Conservation (phyloP, 2,797 vertebrate genomes). For the Lutjanus campechanus region DNA sequence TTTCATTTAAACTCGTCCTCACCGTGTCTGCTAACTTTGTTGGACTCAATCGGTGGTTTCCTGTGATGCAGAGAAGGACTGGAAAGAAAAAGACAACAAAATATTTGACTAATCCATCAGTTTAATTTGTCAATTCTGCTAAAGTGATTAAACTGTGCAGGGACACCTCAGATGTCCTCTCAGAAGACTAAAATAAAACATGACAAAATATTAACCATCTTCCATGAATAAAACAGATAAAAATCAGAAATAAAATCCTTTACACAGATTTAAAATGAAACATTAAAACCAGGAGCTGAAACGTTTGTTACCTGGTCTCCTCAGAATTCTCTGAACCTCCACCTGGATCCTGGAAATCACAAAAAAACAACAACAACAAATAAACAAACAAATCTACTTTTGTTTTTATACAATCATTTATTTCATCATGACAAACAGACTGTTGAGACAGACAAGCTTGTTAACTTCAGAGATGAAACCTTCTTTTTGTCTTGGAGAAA, state of each 20-base stretch:
- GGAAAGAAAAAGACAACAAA: not conserved
- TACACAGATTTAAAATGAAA: not conserved
- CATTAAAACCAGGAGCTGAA: not conserved
- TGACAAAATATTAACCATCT: not conserved
- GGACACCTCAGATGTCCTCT: too few species aligned
- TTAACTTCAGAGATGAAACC: too few species aligned
- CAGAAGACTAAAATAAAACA: too few species aligned
- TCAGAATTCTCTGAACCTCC: not conserved
- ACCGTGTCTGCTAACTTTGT: not conserved
- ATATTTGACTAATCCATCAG: too few species aligned
- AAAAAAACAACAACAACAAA: not conserved
- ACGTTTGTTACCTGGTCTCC: slow-evolving; percentile 21
- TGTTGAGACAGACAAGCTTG: too few species aligned
- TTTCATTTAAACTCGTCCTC: not conserved
- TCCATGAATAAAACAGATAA: not conserved
- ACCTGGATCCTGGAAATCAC: slow-evolving; percentile 16
- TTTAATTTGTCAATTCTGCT: not conserved
- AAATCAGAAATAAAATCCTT: too few species aligned
- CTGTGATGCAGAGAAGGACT: not conserved
- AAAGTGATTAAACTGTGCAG: not conserved
- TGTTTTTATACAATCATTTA: too few species aligned
- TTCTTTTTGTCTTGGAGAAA: too few species aligned
- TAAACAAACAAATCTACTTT: too few species aligned
- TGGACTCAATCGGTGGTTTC: not conserved
- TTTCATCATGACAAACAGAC: too few species aligned